Base-by-base conservation (phyloP, 2,113 vertebrate genomes). In the Salvelinus namaycush region DNA sequence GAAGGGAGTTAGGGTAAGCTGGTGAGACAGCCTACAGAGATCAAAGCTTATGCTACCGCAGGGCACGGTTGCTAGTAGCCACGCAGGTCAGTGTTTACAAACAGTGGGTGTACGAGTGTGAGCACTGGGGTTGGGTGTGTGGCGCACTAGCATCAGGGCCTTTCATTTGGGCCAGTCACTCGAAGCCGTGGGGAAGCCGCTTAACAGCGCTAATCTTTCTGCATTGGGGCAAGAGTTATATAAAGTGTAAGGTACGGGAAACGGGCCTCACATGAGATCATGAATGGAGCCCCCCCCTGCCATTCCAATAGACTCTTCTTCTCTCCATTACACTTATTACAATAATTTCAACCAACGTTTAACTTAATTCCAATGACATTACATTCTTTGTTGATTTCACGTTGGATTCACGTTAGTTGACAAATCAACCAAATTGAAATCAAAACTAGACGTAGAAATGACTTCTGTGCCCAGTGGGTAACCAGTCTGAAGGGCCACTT, bases 201-300 rank as follows among this genome's bases (percentile, higher is more conserved):
- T 91, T 90, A 91, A 49, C 51, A 0, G 6, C 16, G 77, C 39
- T 92, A 91, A 93, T 92, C 87, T 73, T 20, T 11, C 14, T 49
- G 71, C 70, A 75, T 76, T 54, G 51, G 31, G 49, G 78, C 74
- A 57, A 39, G 51, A 49, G 77, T 89, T 89, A 84, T 48, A 66
- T 88, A 87, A 91, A 81, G 11, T 14, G 1, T 34, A 48, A 48
- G 69, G 12, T 27, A 24, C 31, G 1, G 57, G 51, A 44, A 49
- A 14, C n/a, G 26, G 51, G 9, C n/a, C 51, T 14, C 39, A 1
- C 75, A 70, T 54, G 39, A 44, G 8, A 44, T 44, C 39, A 54
- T 54, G 66, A 73, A 72, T 44, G 2, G 39, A 11, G 39, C 39
- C 39, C 1, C 39, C 39, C 34, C 34, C 34, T 1, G 34, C 34